Conservation (phyloP, 2,888 invertebrate species). For the Gerris lacustris region DNA sequence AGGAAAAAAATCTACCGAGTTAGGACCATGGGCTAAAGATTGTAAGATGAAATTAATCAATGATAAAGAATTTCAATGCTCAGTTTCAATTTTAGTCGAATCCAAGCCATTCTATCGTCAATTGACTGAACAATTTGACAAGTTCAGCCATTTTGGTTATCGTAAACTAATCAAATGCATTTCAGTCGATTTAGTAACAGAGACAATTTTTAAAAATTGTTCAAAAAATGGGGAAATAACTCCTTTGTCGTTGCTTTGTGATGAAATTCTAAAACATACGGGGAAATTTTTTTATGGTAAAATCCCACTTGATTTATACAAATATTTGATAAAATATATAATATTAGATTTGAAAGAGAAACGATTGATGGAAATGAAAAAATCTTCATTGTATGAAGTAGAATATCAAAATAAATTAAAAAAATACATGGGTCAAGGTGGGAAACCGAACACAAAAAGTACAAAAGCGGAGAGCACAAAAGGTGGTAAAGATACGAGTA, state of each 20-base stretch:
- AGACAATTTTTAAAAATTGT: background rate
- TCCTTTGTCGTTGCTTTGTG: slow-evolving; percentile 3
- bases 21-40: background rate
- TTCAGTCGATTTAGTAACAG: background rate
- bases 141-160: background rate
- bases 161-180: background rate
- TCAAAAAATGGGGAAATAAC: background rate
- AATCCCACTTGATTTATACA: background rate
- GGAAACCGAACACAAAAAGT: background rate
- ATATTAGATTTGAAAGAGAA: background rate
- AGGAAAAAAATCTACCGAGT: too few relatives aligned
- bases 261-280: background rate
- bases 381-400: background rate
- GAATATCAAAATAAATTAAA: background rate
- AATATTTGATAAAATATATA: background rate
- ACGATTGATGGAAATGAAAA: background rate
- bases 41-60: background rate
- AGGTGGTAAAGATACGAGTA: background rate
- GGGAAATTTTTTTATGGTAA: background rate
- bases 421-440: background rate
- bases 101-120: background rate
- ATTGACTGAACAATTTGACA: background rate
- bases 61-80: background rate
- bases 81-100: background rate
- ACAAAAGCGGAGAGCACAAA: background rate